phyloP scores from a whole-genome alignment of 2,888 invertebrate species.

The Acronicta aceris region DNA sequence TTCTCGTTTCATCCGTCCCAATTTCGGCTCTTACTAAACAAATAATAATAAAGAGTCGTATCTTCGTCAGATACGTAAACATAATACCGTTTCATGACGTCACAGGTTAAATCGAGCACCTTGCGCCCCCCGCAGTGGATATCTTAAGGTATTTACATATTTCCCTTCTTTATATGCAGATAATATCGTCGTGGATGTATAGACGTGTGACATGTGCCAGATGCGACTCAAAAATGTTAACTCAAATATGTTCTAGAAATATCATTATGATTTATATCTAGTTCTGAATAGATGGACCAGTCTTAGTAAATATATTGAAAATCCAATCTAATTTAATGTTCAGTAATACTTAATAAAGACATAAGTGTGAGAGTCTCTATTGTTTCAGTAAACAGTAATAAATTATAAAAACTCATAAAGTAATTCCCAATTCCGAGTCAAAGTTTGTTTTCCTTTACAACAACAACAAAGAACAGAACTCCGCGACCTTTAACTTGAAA shows the following conservation, averaged over 20 bases:
- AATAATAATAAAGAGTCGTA: not conserved
- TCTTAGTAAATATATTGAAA: too few species aligned
- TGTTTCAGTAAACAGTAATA: not conserved
- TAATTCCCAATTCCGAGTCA: not conserved
- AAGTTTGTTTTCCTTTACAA: not conserved
- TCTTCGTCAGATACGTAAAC: slow-evolving; percentile 12
- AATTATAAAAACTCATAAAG: too few species aligned
- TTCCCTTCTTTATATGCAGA: slow-evolving; percentile 38
- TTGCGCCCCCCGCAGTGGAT: slow-evolving; percentile 25
- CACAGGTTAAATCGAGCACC: slow-evolving; percentile 47
- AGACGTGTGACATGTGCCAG: not conserved
- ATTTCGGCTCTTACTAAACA: not conserved
- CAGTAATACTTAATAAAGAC: too few species aligned
- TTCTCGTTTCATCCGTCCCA: not conserved
- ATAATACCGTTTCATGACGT: slow-evolving; percentile 26
- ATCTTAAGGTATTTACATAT: slow-evolving; percentile 56
- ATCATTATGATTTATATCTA: too few species aligned
- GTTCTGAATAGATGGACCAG: too few species aligned
- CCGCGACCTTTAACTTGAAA: not conserved
- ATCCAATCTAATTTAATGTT: too few species aligned
- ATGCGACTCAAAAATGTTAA: not conserved
- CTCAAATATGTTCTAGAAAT: too few species aligned
- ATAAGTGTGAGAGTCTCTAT: too few species aligned
- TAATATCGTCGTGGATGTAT: slow-evolving; percentile 4
- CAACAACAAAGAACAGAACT: not conserved